A percentile compares a stretch with the other conserved stretches of the same genome.
Conservation (phyloP, 2,797 vertebrate genomes). For the Sebastes oblongus region DNA sequence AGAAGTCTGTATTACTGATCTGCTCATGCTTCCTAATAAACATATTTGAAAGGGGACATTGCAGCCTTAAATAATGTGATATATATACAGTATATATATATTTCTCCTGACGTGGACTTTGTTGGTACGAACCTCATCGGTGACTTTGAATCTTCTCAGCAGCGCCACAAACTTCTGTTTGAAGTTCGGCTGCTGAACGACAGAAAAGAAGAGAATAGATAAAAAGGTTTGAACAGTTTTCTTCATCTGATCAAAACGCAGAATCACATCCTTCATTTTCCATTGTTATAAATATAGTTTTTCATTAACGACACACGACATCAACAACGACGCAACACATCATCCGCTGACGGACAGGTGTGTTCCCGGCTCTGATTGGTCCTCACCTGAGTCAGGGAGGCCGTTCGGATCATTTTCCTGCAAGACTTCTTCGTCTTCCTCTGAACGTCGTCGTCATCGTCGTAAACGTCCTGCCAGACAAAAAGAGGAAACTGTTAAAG, state of each 20-base stretch:
- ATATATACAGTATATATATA: too few relatives aligned
- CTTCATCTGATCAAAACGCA: too few relatives aligned
- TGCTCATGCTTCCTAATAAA: too few relatives aligned
- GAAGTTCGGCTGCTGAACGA: constrained; percentile 78
- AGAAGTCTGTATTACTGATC: too few relatives aligned
- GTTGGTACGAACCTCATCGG: constrained; percentile 74
- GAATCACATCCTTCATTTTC: too few relatives aligned
- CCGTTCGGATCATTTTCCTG: constrained; percentile 77
- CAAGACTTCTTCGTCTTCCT: constrained; percentile 77
- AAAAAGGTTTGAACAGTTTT: too few relatives aligned
- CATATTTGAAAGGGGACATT: too few relatives aligned
- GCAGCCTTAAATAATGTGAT: too few relatives aligned
- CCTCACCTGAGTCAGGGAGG: constrained; percentile 79
- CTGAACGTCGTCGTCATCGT: constrained; percentile 79
- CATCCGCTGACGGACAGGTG: too few relatives aligned
- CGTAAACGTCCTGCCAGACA: constrained; percentile 75
- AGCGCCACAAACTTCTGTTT: constrained; percentile 84
- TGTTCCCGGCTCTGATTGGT: background rate
- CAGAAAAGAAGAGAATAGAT: background rate
- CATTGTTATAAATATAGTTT: background rate
- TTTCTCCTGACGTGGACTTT: background rate
- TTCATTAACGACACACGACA: background rate
- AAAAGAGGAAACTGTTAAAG: background rate
- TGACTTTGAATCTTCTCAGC: constrained; percentile 80
- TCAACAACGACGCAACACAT: background rate